Conservation (phyloP, 2,888 invertebrate species). For the Erebia palarica region DNA sequence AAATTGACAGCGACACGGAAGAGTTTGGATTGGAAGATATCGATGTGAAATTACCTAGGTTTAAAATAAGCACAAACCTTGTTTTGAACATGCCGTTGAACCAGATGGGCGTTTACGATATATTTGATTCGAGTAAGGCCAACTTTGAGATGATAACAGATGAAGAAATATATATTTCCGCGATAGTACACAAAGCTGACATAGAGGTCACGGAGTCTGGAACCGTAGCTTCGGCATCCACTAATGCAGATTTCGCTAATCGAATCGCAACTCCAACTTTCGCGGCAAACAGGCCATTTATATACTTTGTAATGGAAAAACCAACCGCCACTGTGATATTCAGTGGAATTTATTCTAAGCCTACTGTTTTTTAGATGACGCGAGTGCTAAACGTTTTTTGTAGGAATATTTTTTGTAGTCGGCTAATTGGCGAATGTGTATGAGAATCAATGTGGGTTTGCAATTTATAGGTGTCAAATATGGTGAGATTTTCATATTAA, state of each 20-base stretch:
- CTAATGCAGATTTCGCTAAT: slow-evolving; percentile 75
- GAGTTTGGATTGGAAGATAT: slow-evolving; percentile 83
- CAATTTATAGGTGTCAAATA: too few relatives aligned
- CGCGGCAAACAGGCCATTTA: slow-evolving; percentile 85
- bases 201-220: slow-evolving; percentile 90
- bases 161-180: slow-evolving; percentile 82
- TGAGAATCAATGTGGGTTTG: background rate
- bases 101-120: slow-evolving; percentile 85
- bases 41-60: slow-evolving; percentile 84
- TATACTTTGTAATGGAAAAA: slow-evolving; percentile 86
- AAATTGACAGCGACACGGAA: slow-evolving; percentile 69
- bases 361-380: slow-evolving; percentile 58
- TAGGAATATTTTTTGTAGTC: background rate
- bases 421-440: background rate
- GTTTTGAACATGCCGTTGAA: slow-evolving; percentile 81
- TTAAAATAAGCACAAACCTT: slow-evolving; percentile 83
- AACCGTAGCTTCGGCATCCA: slow-evolving; percentile 85
- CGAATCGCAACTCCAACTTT: slow-evolving; percentile 84
- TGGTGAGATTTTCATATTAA: too few relatives aligned
- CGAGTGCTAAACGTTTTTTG: background rate
- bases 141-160: slow-evolving; percentile 81
- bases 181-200: slow-evolving; percentile 87
- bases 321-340: slow-evolving; percentile 84
- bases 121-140: slow-evolving; percentile 82
- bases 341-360: slow-evolving; percentile 82